A percentile compares a stretch with the other conserved stretches of the same genome.
phyloP scores from a whole-genome alignment of 2,888 invertebrate species.

The Fragum fragum region DNA sequence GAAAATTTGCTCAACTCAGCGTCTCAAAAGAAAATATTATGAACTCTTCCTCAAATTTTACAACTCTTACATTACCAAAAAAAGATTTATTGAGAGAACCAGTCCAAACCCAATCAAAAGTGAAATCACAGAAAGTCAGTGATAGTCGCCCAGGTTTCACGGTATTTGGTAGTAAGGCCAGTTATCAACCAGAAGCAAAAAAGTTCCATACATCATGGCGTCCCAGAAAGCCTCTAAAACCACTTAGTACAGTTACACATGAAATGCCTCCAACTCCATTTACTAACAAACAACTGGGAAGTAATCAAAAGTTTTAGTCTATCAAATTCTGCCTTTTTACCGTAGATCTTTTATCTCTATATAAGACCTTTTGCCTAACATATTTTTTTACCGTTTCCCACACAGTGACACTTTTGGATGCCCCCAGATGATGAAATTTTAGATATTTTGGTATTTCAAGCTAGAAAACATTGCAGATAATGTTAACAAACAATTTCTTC shows the following conservation, averaged over 20 bases:
- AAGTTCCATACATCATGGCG: conserved; percentile 65
- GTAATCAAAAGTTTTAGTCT: background rate
- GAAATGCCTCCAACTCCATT: conserved; percentile 73
- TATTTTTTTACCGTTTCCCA: no score
- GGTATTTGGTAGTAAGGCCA: conserved; percentile 61
- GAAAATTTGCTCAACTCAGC: conserved; percentile 56
- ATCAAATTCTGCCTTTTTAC: no score
- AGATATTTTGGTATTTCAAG: no score
- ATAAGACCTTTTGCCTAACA: no score
- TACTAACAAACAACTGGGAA: conserved; percentile 9
- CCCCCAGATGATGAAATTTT: no score
- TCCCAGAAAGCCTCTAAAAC: conserved; percentile 63
- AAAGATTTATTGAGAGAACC: conserved; percentile 47
- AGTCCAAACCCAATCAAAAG: conserved; percentile 31
- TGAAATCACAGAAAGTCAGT: conserved; percentile 32
- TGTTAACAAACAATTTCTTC: no score
- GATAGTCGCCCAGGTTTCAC: conserved; percentile 34
- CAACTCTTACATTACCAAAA: conserved; percentile 35
- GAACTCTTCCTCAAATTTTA: conserved; percentile 30
- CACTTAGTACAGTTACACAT: conserved; percentile 50
- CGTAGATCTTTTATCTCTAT: no score
- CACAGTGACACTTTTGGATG: no score
- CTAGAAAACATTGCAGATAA: no score
- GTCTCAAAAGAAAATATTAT: conserved; percentile 51
- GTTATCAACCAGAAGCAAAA: conserved; percentile 44